Base-by-base conservation (phyloP, 1,140 invertebrate genomes). In the Caenorhabditis tropicalis region DNA sequence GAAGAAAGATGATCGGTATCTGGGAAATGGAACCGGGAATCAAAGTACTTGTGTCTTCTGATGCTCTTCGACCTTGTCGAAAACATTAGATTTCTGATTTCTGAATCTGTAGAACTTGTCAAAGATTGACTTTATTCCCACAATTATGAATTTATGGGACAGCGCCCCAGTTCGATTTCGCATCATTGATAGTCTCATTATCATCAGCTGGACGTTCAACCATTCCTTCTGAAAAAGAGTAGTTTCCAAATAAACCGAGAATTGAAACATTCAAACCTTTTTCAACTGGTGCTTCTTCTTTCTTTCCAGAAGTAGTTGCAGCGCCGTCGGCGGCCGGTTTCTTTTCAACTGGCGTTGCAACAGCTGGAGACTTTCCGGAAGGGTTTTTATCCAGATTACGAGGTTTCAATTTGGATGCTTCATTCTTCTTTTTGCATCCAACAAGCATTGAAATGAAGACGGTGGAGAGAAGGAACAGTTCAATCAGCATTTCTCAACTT, bases 121-220 rank as follows among this genome's bases (percentile, higher is more conserved):
- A n/a, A n/a, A n/a, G n/a, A n/a, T n/a, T n/a, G n/a, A n/a, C n/a
- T n/a, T n/a, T n/a, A n/a, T n/a, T 19, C 5, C 2, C 15, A 56
- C 16, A 27, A n/a, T 1, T 27, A 56, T 19, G 21, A 12, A n/a
- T n/a, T 56, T 56, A 56, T 21, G 5, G 2, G 16, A 74, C 65
- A 43, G 36, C 15, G 43, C 65, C 65, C 65, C 65, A 74, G 36
- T 74, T 74, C 9, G 65, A 74, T 46, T 74, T 74, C 3, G 65
- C 65, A 24, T 74, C 65, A n/a, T 74, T 74, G 65, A 74, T 74
- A 16, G 65, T 74, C 65, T 74, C 65, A 31, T 74, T 74, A 24
- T 74, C 65, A 43, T 74, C 65, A 2, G 65, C 65, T 19, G 65
- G 36, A 24, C 65, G 65, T 24, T 74, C 65, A 19, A 10, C n/a